A percentile compares a stretch with the other conserved stretches of the same genome.
Evolutionary conservation across 2,888 invertebrate genomes (phyloP).

Genomic region (Cyclophora albipunctata): DNA sequence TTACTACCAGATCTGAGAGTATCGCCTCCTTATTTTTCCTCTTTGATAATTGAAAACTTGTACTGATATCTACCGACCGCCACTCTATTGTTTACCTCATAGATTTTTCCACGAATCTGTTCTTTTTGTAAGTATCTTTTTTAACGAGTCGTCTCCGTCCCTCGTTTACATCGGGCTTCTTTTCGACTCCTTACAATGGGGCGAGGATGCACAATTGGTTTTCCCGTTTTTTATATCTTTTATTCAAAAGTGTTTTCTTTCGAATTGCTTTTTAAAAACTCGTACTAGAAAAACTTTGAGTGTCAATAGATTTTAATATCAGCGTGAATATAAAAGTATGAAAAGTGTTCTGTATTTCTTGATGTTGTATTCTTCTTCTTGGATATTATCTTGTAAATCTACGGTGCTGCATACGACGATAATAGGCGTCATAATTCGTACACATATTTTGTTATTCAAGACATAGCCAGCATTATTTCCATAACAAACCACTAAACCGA

Average conservation of each 20-base stretch:
- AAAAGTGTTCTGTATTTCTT: too few species aligned
- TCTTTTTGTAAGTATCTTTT: conserved; percentile 44
- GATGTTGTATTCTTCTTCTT: too few species aligned
- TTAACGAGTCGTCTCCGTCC: conserved; percentile 39
- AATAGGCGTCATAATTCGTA: conserved; percentile 15
- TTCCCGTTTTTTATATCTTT: conserved; percentile 27
- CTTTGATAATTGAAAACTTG: conserved; percentile 48
- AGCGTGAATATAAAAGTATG: neutral
- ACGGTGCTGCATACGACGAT: conserved; percentile 4
- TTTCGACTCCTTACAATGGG: conserved; percentile 38
- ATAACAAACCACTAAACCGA: conserved; percentile 18
- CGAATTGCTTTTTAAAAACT: conserved; percentile 26
- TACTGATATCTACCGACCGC: conserved; percentile 31
- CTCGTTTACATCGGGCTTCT: conserved; percentile 41
- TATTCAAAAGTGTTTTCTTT: conserved; percentile 27
- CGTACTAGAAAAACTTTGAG: conserved; percentile 15
- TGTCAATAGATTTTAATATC: conserved; percentile 15
- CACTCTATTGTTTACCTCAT: conserved; percentile 42
- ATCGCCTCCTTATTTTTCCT: conserved; percentile 28
- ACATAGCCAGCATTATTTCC: conserved; percentile 14
- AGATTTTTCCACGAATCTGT: conserved; percentile 38
- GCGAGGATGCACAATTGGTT: conserved; percentile 42
- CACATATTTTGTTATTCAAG: conserved; percentile 9
- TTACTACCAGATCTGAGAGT: conserved; percentile 21
- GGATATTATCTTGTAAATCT: neutral